Base-by-base conservation (phyloP, 2,113 vertebrate genomes). In the Propithecus coquereli region DNA sequence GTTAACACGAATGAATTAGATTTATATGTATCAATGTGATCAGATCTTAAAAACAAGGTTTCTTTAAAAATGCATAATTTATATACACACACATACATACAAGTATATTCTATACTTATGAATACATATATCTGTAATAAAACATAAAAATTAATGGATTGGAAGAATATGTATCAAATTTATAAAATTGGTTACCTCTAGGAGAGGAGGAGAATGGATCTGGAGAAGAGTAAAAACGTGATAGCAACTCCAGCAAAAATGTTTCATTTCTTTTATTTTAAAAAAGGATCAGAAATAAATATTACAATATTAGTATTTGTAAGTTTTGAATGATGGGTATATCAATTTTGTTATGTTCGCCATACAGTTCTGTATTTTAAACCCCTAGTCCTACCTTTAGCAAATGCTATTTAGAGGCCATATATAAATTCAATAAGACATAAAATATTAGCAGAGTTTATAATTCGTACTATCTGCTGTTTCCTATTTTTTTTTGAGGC, bases 1-100 rank as follows among this genome's bases (percentile, higher is more conserved):
- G 47, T 88, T 89, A 96, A 57, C 52, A 47, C 73, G 13, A 92
- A 84, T 89, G 12, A n/a, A 22, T 81, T 95, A 76, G 34, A 82
- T 92, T 54, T 92, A 73, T 77, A 37, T 80, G 16, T 89, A 73
- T 87, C 12, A 65, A 81, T 47, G 45, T 61, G 52, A 70, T 11
- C 52, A 37, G n/a, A 70, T 77, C 79, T 81, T 80, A 52, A 37
- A 89, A 89, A 59, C 32, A 57, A 73, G 23, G 32, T 91, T 43
- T 70, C 63, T 88, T 73, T 83, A 65, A 10, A 59, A 94, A 40
- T 57, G 32, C 87, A 40, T 4, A 40, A 61, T 25, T 9, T 61
- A 61, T 9, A 61, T 23, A 61, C 1, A n/a, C 68, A 70, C 68
- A 70, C 23, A 88, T 11, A 61, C 30, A 68, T 32, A 87, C 6